phyloP scores from a whole-genome alignment of 2,888 invertebrate species.

The Micoletzkya japonica region DNA sequence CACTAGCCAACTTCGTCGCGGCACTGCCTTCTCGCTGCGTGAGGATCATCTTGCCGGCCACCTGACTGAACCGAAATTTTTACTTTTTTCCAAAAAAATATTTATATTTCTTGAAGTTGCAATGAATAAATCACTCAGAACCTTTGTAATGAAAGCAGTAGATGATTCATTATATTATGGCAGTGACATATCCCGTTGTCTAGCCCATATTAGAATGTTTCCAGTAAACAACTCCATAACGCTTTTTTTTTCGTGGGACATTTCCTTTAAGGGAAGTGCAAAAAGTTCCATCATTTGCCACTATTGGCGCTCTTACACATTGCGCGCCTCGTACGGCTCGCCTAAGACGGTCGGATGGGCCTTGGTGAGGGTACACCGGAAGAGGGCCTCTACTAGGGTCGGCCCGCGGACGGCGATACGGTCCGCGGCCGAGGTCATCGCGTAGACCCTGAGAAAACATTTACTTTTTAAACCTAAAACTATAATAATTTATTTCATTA shows the following conservation, averaged over 20 bases:
- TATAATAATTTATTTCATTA: neutral
- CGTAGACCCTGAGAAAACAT: conserved; percentile 39
- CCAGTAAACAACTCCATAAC: too few relatives aligned
- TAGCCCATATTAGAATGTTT: too few relatives aligned
- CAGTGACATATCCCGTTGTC: too few relatives aligned
- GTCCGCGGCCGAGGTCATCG: conserved; percentile 37
- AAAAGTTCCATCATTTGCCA: neutral
- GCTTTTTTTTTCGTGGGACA: too few relatives aligned
- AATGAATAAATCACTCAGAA: too few relatives aligned
- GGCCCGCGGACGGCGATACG: conserved; percentile 21
- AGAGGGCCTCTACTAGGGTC: conserved; percentile 42
- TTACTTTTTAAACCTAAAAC: too few relatives aligned
- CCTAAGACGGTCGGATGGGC: conserved; percentile 35
- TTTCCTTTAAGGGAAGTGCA: too few relatives aligned
- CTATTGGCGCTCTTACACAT: neutral
- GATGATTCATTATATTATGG: too few relatives aligned
- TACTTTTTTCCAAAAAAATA: neutral
- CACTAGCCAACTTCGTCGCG: conserved; percentile 34
- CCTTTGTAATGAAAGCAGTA: too few relatives aligned
- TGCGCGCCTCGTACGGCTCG: conserved; percentile 33
- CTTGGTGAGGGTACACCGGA: conserved; percentile 49
- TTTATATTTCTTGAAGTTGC: too few relatives aligned
- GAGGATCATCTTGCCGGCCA: conserved; percentile 51
- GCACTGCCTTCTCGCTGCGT: conserved; percentile 52
- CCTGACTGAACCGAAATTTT: conserved; percentile 31